Conservation (phyloP, 2,888 invertebrate species). For the Esperia sulphurella region DNA sequence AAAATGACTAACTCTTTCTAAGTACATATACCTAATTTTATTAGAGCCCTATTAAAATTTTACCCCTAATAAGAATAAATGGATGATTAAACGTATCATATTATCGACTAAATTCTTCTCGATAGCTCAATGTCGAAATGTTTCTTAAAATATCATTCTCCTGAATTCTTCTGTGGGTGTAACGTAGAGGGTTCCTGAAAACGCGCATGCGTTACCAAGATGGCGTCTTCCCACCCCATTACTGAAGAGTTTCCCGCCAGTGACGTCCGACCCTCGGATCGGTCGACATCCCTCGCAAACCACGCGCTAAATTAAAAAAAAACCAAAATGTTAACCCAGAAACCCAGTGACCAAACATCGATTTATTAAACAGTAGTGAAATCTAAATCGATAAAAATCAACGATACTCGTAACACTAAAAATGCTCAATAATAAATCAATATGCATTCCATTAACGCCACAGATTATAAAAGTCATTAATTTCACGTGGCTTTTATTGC, state of each 20-base stretch:
- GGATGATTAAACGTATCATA: no score
- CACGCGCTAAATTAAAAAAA: conserved; percentile 11
- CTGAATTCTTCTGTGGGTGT: no score
- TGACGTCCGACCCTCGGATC: conserved; percentile 32
- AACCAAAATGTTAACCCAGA: conserved; percentile 18
- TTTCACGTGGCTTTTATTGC: conserved; percentile 44
- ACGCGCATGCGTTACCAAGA: conserved; percentile 51
- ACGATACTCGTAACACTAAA: conserved; percentile 22
- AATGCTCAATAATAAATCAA: conserved; percentile 44
- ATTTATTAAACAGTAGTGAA: conserved; percentile 17
- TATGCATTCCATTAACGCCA: conserved; percentile 24
- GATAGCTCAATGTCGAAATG: no score
- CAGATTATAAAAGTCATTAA: conserved; percentile 33
- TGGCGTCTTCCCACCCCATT: conserved; percentile 28
- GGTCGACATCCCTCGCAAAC: conserved; percentile 23
- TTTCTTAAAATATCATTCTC: no score
- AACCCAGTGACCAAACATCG: conserved; percentile 21
- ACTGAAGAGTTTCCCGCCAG: conserved; percentile 58
- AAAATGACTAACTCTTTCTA: no score
- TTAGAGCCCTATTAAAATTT: no score
- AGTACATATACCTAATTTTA: no score
- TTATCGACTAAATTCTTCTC: no score
- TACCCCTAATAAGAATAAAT: no score
- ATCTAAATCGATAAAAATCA: conserved; percentile 15
- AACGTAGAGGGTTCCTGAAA: not conserved